Conservation (phyloP, 2,113 vertebrate genomes). For the Clarias batrachus region DNA sequence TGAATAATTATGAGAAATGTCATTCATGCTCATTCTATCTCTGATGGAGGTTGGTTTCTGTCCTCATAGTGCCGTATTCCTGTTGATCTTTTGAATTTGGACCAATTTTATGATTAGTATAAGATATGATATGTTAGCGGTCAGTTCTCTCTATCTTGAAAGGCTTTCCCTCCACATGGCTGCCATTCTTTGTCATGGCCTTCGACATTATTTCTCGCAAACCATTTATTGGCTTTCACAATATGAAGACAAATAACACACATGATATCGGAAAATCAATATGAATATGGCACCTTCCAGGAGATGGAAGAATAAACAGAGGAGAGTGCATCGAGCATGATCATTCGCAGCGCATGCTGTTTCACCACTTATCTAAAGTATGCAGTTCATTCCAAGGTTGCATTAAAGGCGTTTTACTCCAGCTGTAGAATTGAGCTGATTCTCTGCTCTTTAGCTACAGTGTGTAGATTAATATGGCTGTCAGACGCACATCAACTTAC, state of each 20-base stretch:
- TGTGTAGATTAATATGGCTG: background rate
- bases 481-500: background rate
- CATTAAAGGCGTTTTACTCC: background rate
- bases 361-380: background rate
- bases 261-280: conserved; percentile 6
- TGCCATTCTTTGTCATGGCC: background rate
- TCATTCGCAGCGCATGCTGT: background rate
- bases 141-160: background rate
- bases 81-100: background rate
- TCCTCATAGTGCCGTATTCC: background rate
- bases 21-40: conserved; percentile 2
- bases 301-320: background rate
- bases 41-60: background rate
- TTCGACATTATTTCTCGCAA: background rate
- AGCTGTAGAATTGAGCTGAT: background rate
- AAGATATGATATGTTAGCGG: background rate
- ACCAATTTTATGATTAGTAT: background rate
- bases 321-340: background rate
- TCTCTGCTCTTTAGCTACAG: background rate
- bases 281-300: conserved; percentile 17
- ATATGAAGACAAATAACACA: conserved; percentile 19
- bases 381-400: background rate
- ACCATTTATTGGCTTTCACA: conserved; percentile 13
- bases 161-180: background rate
- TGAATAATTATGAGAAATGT: background rate